Evolutionary conservation across 2,113 vertebrate species (phyloP).

Genomic region (Dendrocopos noguchii): DNA sequence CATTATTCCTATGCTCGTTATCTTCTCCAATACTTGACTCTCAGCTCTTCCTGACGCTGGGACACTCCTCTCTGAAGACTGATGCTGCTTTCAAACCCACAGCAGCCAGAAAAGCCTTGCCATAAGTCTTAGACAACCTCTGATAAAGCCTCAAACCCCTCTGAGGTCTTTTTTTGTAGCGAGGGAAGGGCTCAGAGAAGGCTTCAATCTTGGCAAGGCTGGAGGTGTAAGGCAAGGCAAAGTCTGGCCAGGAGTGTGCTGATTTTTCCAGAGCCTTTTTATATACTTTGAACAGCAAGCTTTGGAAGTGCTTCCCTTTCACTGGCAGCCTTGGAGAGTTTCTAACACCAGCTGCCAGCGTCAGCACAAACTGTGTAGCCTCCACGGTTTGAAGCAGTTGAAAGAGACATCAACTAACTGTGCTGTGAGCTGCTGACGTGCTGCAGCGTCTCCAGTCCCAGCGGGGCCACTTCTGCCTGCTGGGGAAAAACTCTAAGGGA

Average conservation of each 20-base stretch:
- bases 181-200: not conserved
- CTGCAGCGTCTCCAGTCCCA: not conserved
- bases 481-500: not conserved
- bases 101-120: not conserved
- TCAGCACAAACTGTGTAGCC: not conserved
- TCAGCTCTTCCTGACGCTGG: not conserved
- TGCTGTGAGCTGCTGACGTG: rapidly evolving
- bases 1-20: not conserved
- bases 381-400: not conserved
- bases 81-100: not conserved
- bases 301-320: not conserved
- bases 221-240: not conserved
- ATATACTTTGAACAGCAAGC: not conserved
- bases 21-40: not conserved
- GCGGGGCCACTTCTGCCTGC: not conserved
- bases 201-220: not conserved
- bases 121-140: not conserved
- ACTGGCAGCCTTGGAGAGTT: not conserved
- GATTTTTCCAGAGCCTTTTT: not conserved
- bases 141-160: not conserved
- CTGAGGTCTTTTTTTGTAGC: not conserved
- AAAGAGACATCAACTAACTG: not conserved
- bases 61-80: not conserved
- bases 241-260: rapidly evolving
- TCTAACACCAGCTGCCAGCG: not conserved